These are phyloP conservation scores for Trididemnum miniatum DNA, from an alignment of 23 tunicate genomes.

Conservation along the genomic window DNA sequence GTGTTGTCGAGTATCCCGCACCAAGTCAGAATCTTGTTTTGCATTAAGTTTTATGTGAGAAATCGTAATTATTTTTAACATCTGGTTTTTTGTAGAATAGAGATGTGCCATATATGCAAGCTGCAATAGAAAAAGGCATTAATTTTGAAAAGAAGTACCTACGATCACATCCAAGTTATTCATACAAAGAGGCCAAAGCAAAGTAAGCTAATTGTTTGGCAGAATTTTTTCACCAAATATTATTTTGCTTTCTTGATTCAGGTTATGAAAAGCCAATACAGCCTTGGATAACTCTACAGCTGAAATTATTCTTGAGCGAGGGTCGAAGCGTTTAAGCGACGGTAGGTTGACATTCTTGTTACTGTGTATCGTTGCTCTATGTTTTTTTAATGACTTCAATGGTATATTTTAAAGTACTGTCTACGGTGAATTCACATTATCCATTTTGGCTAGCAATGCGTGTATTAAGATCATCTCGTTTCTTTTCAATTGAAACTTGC, in stretches of 20 bases:
- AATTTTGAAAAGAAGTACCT: background rate
- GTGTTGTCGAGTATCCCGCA: no score
- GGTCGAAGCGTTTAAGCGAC: background rate
- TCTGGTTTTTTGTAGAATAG: background rate
- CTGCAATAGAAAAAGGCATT: background rate
- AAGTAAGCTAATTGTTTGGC: background rate
- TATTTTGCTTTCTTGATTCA: background rate
- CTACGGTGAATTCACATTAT: no score
- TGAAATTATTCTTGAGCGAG: constrained; percentile 16
- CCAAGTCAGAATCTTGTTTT: no score
- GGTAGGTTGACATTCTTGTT: no score
- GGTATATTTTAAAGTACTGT: no score
- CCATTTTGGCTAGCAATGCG: no score
- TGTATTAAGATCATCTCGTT: no score
- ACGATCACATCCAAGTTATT: background rate
- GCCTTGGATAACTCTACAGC: background rate
- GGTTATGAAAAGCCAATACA: constrained; percentile 6
- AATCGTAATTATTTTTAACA: no score
- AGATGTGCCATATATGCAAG: background rate
- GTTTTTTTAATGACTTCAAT: no score
- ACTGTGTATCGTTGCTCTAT: no score
- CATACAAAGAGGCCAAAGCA: constrained; percentile 1
- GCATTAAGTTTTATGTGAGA: no score
- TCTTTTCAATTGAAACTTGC: no score
- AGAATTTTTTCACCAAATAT: background rate